Evolutionary conservation across 2,797 vertebrate species (phyloP).

Genomic region (Hapalemur alaotrensis): DNA sequence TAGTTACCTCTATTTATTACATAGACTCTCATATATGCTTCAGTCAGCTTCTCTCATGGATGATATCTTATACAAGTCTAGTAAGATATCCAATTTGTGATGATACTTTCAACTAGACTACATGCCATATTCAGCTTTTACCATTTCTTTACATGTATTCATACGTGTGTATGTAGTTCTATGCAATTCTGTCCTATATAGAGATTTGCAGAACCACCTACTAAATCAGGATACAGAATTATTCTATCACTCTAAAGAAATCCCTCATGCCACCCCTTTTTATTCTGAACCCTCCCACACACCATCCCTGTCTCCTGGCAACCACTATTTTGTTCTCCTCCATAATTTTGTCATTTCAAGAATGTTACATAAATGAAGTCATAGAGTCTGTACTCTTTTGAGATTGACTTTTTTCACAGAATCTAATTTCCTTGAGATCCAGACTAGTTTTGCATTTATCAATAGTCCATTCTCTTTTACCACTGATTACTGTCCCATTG

Average conservation of each 20-base stretch:
- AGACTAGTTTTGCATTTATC: not conserved
- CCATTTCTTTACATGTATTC: not conserved
- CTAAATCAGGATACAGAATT: not conserved
- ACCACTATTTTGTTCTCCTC: not conserved
- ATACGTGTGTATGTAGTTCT: not conserved
- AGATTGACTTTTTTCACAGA: not conserved
- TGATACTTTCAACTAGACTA: not conserved
- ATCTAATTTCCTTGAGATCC: not conserved
- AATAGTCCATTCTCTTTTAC: not conserved
- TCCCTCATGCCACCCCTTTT: not conserved
- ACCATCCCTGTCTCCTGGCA: not conserved
- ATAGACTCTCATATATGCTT: not conserved
- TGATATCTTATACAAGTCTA: not conserved
- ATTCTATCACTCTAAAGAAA: not conserved
- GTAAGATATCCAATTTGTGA: not conserved
- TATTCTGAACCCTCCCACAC: not conserved
- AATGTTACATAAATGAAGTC: not conserved
- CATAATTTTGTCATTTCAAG: not conserved
- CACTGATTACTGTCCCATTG: not conserved
- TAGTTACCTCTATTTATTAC: not conserved
- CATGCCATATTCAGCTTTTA: not conserved
- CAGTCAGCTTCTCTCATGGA: not conserved
- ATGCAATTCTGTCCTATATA: not conserved
- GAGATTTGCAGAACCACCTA: not conserved
- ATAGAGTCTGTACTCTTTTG: not conserved